Evolutionary conservation across 23 tunicate species (phyloP), one percentile per base, ranked within the genome.

Genomic region (Diplosoma virens): DNA sequence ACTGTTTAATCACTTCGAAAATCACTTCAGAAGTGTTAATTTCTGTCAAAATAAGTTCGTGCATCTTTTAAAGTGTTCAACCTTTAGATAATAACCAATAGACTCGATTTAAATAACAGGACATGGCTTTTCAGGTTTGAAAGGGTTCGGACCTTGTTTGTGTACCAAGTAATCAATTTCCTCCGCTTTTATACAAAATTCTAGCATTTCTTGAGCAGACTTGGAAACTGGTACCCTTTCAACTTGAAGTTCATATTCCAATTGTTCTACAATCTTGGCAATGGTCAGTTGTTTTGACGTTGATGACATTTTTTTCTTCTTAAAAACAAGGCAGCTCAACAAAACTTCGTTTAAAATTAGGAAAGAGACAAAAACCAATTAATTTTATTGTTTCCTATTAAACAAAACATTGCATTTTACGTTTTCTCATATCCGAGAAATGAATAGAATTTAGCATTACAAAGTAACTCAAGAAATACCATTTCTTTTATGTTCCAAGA

Each of bases 121-220:
- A 30, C 84, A 80, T 1, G 77, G 84, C 34, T 68, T 68, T 26
- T 80, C 84, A 4, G 84, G 84, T 68, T 80, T 80, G 26, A 80
- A 80, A 5, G 84, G 84, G 34, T 80, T 80, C 33, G 76, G 67
- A 0, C 84, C 84, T 53, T 80, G 84, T 56, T 80, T 80, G 35
- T 72, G 71, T 1, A 80, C 68, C 52, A 80, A 37, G 55, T 67
- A 80, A 36, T 80, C 84, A 22, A 16, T 3, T 28, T 72, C 78
- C 47, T 47, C 47, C 29, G 64, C 46, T 20, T 65, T 48, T 46
- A 54, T 65, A 45, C 83, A 78, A 66, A 64, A 78, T 20, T 78
- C 83, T 31, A 78, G 46, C 59, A 78, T 65, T 7, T 64, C 83
- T 48, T 78, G 29, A n/a, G 74, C 83, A 6, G 83, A 78, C 30